Conservation (phyloP, 2,888 invertebrate species). For the Leucozona laternaria region DNA sequence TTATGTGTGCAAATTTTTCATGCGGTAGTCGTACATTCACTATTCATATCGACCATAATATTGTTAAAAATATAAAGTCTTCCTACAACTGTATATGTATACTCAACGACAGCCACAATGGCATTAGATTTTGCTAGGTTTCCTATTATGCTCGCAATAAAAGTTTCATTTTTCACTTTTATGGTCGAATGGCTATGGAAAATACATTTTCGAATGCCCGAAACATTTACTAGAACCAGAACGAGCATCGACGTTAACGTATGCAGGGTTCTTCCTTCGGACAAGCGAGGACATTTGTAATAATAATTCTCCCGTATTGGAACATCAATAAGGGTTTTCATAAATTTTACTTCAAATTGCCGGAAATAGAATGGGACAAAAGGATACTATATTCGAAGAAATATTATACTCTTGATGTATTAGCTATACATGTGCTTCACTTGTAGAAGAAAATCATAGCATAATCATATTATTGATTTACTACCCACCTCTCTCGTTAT, state of each 20-base stretch:
- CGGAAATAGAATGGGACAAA: conserved; percentile 57
- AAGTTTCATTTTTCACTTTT: conserved; percentile 76
- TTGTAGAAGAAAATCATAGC: conserved; percentile 3
- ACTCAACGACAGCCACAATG: conserved; percentile 54
- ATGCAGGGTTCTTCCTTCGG: conserved; percentile 48
- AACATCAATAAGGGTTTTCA: conserved; percentile 63
- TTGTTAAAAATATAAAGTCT: conserved; percentile 21
- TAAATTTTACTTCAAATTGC: conserved; percentile 55
- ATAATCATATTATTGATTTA: conserved; percentile 20
- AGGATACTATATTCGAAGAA: not conserved
- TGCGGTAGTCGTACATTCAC: conserved; percentile 45
- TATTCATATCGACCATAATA: conserved; percentile 60
- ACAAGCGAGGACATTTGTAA: conserved; percentile 53
- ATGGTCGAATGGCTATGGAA: conserved; percentile 70
- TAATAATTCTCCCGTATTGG: conserved; percentile 52
- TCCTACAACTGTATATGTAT: not conserved
- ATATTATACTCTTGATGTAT: not conserved
- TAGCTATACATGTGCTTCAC: too few relatives aligned
- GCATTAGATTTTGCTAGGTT: conserved; percentile 69
- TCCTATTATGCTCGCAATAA: conserved; percentile 76
- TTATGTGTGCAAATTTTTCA: conserved; percentile 39
- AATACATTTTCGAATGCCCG: conserved; percentile 70
- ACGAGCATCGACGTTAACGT: conserved; percentile 16
- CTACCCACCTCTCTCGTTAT: not conserved
- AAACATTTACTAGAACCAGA: conserved; percentile 34